Percentiles rank a stretch among this genome's conserved stretches.
These are phyloP conservation scores for Trissoscelio sp. DNA, from an alignment of 2,888 invertebrate genomes.

Conservation along the genomic window DNA sequence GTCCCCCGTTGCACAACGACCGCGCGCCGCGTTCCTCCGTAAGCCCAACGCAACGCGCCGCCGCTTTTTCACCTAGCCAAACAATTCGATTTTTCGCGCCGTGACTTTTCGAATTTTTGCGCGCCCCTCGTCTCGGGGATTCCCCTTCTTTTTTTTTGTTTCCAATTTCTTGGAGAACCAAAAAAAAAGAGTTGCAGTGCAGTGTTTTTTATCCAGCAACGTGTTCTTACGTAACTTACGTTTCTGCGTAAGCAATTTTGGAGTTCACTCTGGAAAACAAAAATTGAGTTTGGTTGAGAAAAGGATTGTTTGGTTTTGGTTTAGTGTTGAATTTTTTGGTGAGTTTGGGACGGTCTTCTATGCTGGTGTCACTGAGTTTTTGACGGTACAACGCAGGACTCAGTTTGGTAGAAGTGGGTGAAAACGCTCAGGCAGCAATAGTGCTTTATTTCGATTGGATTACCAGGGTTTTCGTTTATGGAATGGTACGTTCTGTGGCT, in stretches of 20 bases:
- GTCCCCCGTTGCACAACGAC: slow-evolving; percentile 64
- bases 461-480: slow-evolving; percentile 20
- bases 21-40: slow-evolving; percentile 76
- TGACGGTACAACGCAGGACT: not conserved
- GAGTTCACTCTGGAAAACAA: too few species aligned
- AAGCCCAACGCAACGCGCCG: slow-evolving; percentile 13
- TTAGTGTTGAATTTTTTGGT: not conserved
- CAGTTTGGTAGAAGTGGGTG: not conserved
- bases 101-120: slow-evolving; percentile 27
- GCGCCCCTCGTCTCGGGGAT: not conserved
- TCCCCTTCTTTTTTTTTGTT: slow-evolving; percentile 25
- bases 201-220: slow-evolving; percentile 66
- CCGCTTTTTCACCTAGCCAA: slow-evolving; percentile 48
- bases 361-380: not conserved
- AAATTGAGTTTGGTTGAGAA: slow-evolving; percentile 20
- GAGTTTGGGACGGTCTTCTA: slow-evolving; percentile 3
- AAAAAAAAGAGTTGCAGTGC: too few species aligned
- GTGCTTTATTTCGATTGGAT: slow-evolving; percentile 16
- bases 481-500: slow-evolving; percentile 45
- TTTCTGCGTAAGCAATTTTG: slow-evolving; percentile 70
- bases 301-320: not conserved
- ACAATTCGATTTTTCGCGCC: slow-evolving; percentile 45
- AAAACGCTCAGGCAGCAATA: slow-evolving; percentile 7
- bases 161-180: too few species aligned
- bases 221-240: slow-evolving; percentile 67